Conservation (phyloP, 2,888 invertebrate species). For the Hydraecia micacea region DNA sequence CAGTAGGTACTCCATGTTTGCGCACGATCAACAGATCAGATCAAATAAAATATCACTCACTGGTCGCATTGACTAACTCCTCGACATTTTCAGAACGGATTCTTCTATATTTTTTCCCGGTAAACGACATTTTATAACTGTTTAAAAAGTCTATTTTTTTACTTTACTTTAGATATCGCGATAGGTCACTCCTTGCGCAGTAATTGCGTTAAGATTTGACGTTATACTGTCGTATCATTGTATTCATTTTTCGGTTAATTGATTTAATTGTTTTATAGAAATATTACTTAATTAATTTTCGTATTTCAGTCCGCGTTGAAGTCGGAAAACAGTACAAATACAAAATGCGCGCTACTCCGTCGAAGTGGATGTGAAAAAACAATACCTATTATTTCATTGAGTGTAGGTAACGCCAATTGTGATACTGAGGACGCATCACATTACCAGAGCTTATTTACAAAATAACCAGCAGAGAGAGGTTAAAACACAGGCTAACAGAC, state of each 20-base stretch:
- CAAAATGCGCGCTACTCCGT: neutral
- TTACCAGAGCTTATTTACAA: slow-evolving; percentile 10
- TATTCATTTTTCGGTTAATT: slow-evolving; percentile 1
- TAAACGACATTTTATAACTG: slow-evolving; percentile 77
- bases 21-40: neutral
- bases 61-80: slow-evolving; percentile 72
- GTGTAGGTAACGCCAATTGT: neutral
- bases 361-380: neutral
- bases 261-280: neutral
- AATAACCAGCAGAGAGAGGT: neutral
- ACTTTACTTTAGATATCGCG: slow-evolving; percentile 11
- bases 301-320: no score
- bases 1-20: neutral
- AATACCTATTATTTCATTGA: neutral
- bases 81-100: slow-evolving; percentile 79
- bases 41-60: slow-evolving; percentile 72
- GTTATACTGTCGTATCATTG: slow-evolving; percentile 32
- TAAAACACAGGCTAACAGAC: neutral
- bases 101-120: slow-evolving; percentile 79
- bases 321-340: neutral
- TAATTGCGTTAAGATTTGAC: slow-evolving; percentile 42
- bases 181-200: slow-evolving; percentile 14
- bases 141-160: slow-evolving; percentile 11
- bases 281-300: neutral
- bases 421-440: neutral